Evolutionary conservation across 2,888 invertebrate species (phyloP), one percentile per base, ranked within the genome.

Genomic region (Danaus chrysippus): DNA sequence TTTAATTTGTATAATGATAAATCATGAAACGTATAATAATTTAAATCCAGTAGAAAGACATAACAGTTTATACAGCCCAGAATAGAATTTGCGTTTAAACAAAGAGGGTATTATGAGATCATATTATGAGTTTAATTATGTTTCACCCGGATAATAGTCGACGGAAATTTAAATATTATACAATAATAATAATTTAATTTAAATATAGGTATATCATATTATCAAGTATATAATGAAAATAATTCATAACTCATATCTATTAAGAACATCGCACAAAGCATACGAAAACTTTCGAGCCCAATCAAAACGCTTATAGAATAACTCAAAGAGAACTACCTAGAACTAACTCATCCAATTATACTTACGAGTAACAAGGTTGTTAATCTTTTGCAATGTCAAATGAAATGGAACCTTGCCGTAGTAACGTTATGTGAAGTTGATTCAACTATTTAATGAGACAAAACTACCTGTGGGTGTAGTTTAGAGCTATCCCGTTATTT

Each of bases 231-330:
- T 46, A 46, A 46, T 13, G 10, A 8, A 46, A 2, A 13, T 46
- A 9, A 46, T n/a, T 46, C 46, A 6, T 13, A 46, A 46, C 9
- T 8, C 13, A 46, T 9, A n/a, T 46, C 13, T 17, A 17, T 49
- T 49, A 17, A 17, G 3, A 49, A 10, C 49, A 49, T 49, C 15
- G 11, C 15, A 15, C 10, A 49, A 49, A 49, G 15, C 9, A 49
- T 49, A 17, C 17, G 49, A 49, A 49, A 49, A 49, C 49, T 49
- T 49, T 17, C 23, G 8, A 34, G 23, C 23, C 15, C 49, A 66
- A 71, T 76, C 73, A 77, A 63, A 72, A 77, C 77, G 72, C 74
- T 68, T 44, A 52, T 59, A 42, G 61, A 56, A 60, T 61, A 61
- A 59, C 66, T 66, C 67, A 67, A 70, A 70, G 68, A 69, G 68